These are phyloP conservation scores for Xenops minutus DNA, from an alignment of 2,797 vertebrate species.

Conservation along the genomic window DNA sequence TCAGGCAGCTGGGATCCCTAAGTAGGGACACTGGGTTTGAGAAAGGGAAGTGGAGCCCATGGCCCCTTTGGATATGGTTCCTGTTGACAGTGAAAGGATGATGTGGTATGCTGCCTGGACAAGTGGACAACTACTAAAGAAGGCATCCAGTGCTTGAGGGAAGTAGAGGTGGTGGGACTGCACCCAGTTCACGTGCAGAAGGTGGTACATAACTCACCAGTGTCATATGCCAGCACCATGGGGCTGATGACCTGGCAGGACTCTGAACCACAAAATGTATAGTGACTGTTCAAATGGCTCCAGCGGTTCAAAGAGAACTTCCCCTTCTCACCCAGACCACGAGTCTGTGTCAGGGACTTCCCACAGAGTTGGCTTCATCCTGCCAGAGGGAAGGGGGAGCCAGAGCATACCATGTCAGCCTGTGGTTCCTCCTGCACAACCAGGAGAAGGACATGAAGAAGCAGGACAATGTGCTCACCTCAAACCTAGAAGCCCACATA, in stretches of 20 bases:
- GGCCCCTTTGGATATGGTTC: background rate
- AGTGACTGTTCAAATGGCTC: background rate
- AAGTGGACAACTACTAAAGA: background rate
- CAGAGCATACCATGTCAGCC: background rate
- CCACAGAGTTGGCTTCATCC: background rate
- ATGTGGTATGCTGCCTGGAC: background rate
- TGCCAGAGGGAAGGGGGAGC: background rate
- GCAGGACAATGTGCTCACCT: background rate
- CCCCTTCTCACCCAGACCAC: background rate
- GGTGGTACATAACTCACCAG: background rate
- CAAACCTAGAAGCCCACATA: background rate
- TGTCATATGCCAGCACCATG: background rate
- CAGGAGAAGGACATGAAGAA: background rate
- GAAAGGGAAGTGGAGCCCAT: background rate
- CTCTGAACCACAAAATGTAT: background rate
- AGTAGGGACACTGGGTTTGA: background rate
- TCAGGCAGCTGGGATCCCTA: background rate
- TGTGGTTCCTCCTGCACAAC: background rate
- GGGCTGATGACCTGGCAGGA: background rate
- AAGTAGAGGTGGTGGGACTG: background rate
- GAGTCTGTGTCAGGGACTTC: background rate
- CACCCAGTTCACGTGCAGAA: background rate
- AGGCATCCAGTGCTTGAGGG: background rate
- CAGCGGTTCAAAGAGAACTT: background rate
- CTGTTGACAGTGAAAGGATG: background rate